These are phyloP conservation scores for Acholoe squamosa DNA, from an alignment of 2,888 invertebrate species.

Conservation along the genomic window DNA sequence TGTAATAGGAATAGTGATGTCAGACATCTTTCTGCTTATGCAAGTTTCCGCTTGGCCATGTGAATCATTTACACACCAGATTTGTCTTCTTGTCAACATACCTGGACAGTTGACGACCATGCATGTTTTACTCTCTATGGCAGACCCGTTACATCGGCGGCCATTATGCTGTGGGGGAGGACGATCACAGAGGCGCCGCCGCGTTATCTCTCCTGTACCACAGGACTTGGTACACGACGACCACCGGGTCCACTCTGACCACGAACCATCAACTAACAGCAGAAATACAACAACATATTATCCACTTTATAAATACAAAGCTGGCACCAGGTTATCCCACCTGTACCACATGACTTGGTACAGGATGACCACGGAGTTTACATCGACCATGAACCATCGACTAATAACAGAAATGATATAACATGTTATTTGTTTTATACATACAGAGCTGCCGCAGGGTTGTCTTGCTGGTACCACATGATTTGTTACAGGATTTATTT, in stretches of 20 bases:
- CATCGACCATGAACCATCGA: slow-evolving; percentile 17
- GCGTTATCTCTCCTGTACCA: slow-evolving; percentile 29
- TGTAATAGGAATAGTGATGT: too few relatives aligned
- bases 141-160: not conserved
- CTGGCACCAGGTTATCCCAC: too few relatives aligned
- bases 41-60: too few relatives aligned
- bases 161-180: slow-evolving; percentile 50
- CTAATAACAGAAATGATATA: slow-evolving; percentile 37
- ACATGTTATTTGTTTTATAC: too few relatives aligned
- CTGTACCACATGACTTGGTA: slow-evolving; percentile 63
- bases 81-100: not conserved
- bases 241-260: slow-evolving; percentile 34
- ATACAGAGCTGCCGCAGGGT: too few relatives aligned
- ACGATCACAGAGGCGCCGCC: slow-evolving; percentile 37
- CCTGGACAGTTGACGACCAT: not conserved
- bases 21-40: too few relatives aligned
- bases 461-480: too few relatives aligned
- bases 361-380: slow-evolving; percentile 37
- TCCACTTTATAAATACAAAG: too few relatives aligned
- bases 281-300: too few relatives aligned
- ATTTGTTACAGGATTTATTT: too few relatives aligned
- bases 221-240: slow-evolving; percentile 61
- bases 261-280: slow-evolving; percentile 43
- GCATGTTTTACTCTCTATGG: slow-evolving; percentile 33
- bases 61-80: too few relatives aligned